Base-by-base conservation (phyloP, 53 echinoderm and acorn worm species). In the Zoroaster sp. region DNA sequence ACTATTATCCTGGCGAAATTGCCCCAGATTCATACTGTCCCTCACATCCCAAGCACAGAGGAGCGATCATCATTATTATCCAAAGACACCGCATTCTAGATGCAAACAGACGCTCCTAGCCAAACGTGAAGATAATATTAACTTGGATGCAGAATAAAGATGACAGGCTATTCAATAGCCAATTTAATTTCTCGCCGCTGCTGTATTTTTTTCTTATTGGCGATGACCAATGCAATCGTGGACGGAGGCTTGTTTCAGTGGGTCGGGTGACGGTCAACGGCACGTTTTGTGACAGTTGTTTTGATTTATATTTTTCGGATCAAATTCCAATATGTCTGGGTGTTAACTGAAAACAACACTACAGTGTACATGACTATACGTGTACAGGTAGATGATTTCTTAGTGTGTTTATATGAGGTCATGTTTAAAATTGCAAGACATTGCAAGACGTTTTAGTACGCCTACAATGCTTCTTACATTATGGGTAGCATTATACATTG, bases 151-250 rank as follows among this genome's bases (percentile, higher is more conserved):
- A 31, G 28, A 35, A 40, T 25, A 40, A 76, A 38, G 36, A 78
- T 78, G 78, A 78, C 78, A 37, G 78, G 54, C 23, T 54, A 46
- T 38, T 36, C 4, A 13, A 54, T 59, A 35, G 78, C 78, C 1
- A 54, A 18, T 78, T 78, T 78, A 54, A 54, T 78, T 46, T 54
- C 36, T 78, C 37, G 30, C 55, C 55, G 63, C 63, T 9, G 63
- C 28, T 35, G 78, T 31, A 28, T 49, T 54, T 78, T 21, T 78
- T 53, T 72, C 40, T 72, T 78, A 78, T 52, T 40, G 63, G 25
- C 40, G 37, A 46, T 78, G 78, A 78, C 78, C 78, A 78, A 78
- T 78, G 55, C 53, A 78, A 78, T 12, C 10, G 13, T 59, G 78
- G 78, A 78, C 59, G 20, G 18, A 59, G 78, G 78, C 54, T 21